phyloP scores from a whole-genome alignment of 2,888 invertebrate species.

The Pasiphila rectangulata region DNA sequence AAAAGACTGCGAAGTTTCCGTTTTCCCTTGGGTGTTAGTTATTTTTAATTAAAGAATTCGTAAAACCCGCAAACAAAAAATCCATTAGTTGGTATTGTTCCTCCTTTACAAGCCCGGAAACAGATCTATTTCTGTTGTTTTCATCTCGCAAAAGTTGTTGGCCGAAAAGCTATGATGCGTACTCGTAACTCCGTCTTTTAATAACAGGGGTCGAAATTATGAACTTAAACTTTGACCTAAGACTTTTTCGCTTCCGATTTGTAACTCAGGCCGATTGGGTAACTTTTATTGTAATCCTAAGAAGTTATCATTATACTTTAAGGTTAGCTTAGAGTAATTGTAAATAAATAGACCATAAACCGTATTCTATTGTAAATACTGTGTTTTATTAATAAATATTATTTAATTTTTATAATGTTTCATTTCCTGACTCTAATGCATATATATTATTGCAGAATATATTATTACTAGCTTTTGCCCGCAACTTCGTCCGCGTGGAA shows the following conservation, averaged over 20 bases:
- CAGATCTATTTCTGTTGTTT: slow-evolving; percentile 6
- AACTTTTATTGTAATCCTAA: background rate
- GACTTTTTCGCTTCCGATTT: background rate
- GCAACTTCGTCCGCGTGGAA: too few species aligned
- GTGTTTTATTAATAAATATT: slow-evolving; percentile 37
- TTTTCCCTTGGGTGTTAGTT: slow-evolving; percentile 3
- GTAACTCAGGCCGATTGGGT: background rate
- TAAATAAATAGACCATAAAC: slow-evolving; percentile 19
- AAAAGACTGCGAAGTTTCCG: background rate
- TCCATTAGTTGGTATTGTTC: slow-evolving; percentile 6
- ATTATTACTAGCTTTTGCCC: too few species aligned
- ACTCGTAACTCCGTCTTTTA: slow-evolving; percentile 2
- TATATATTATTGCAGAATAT: too few species aligned
- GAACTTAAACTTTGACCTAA: background rate
- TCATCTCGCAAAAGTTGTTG: background rate
- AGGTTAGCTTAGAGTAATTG: slow-evolving; percentile 10
- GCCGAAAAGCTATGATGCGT: slow-evolving; percentile 1
- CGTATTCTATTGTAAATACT: slow-evolving; percentile 32
- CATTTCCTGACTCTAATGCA: slow-evolving; percentile 7
- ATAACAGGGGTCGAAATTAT: background rate
- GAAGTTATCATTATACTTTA: slow-evolving; percentile 11
- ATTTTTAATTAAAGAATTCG: slow-evolving; percentile 18
- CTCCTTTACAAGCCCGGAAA: slow-evolving; percentile 6
- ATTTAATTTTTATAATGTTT: slow-evolving; percentile 37
- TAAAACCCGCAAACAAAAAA: slow-evolving; percentile 4